Percentiles rank a stretch among this genome's conserved stretches.
Conservation (phyloP, 2,113 vertebrate species). For the Gavia stellata region DNA sequence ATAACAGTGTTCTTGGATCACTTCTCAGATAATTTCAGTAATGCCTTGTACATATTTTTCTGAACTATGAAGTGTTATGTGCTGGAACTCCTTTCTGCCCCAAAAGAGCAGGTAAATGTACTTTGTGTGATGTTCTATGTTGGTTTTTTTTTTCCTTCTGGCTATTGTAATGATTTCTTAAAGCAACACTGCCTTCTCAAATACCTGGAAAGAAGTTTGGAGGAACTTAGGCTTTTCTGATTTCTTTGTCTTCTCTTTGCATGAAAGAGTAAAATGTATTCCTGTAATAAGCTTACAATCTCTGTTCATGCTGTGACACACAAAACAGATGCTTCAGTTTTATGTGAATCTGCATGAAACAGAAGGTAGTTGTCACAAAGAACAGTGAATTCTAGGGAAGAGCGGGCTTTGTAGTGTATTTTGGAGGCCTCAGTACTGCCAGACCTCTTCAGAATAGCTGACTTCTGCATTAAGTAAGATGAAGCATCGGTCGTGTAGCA, state of each 20-base stretch:
- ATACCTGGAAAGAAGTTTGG: neutral
- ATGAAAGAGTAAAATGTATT: neutral
- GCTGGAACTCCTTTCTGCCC: neutral
- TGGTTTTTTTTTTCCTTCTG: neutral
- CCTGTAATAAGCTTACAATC: too few relatives aligned
- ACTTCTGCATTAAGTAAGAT: neutral
- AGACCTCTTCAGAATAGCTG: neutral
- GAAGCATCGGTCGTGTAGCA: neutral
- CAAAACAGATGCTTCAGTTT: neutral
- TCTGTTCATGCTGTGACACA: neutral
- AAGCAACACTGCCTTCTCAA: neutral
- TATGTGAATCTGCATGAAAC: neutral
- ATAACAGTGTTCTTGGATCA: neutral
- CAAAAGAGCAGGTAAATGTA: neutral
- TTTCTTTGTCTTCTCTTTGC: neutral
- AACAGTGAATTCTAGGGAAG: neutral
- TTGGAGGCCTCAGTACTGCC: neutral
- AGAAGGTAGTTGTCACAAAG: neutral
- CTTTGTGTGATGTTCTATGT: neutral
- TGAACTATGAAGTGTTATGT: neutral
- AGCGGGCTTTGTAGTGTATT: fast-evolving
- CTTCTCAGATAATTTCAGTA: neutral
- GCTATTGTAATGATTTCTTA: neutral
- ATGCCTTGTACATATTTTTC: neutral
- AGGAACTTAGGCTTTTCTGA: neutral